Percentiles rank a stretch among this genome's conserved stretches.
These are phyloP conservation scores for Seladonia tumulorum DNA, from an alignment of 2,888 invertebrate species.

Conservation along the genomic window DNA sequence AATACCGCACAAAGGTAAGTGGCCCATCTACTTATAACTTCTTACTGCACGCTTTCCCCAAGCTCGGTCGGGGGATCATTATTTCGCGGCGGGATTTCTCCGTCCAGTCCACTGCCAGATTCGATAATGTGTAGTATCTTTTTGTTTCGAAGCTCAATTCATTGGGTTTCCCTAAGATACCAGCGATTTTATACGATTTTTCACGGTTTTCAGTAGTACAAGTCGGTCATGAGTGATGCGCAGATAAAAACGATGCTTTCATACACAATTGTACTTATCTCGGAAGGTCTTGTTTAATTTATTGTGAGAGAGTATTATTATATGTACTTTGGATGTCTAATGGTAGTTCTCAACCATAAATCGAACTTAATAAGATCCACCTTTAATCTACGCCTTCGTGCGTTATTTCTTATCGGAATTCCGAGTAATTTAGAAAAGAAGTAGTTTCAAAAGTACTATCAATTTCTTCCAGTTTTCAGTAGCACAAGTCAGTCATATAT, in stretches of 20 bases:
- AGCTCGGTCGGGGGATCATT: background rate
- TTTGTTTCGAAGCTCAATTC: background rate
- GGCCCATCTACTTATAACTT: conserved; percentile 33
- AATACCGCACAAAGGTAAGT: conserved; percentile 75
- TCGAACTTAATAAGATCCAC: background rate
- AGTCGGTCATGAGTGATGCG: background rate
- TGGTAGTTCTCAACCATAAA: background rate
- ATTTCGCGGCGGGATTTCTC: conserved; percentile 5
- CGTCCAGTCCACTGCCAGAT: background rate
- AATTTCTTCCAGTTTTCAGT: background rate
- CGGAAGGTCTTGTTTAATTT: background rate
- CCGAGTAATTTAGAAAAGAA: background rate
- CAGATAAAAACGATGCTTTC: background rate
- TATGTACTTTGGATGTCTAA: background rate
- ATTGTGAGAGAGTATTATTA: background rate
- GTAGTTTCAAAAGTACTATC: background rate
- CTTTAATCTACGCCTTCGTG: background rate
- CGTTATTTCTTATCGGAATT: background rate
- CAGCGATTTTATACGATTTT: background rate
- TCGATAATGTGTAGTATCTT: background rate
- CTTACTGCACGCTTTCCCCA: conserved; percentile 30
- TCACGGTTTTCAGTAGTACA: background rate
- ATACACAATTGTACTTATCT: background rate
- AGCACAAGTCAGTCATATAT: background rate
- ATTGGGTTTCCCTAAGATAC: background rate